Conservation (phyloP, 37 sponge, comb jelly and placozoan genomes). For the Halisarca cf. caerulea region DNA sequence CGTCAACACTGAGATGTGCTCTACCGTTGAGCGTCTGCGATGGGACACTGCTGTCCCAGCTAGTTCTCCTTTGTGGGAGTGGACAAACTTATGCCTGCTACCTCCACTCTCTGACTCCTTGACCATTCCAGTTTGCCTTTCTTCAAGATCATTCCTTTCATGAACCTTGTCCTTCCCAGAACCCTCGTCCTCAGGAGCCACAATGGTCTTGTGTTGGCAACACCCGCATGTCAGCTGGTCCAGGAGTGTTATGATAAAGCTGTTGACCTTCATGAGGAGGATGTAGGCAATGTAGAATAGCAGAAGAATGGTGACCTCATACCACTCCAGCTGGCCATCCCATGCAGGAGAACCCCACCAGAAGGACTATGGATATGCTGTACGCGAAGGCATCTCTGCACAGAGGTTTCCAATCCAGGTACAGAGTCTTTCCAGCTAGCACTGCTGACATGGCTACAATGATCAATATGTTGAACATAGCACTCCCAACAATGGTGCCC, state of each 20-base stretch:
- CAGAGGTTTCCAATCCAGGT: conserved; percentile 81
- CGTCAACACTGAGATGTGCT: neutral
- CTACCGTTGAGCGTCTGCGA: conserved; percentile 2
- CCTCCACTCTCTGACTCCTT: neutral
- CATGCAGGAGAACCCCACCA: conserved; percentile 74
- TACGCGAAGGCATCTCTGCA: conserved; percentile 75
- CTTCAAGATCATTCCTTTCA: too few species aligned
- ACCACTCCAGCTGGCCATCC: conserved; percentile 75
- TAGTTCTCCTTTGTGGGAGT: conserved; percentile 54
- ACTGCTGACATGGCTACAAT: conserved; percentile 69
- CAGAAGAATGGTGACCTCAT: conserved; percentile 70
- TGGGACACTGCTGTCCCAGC: conserved; percentile 55
- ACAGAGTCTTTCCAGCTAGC: conserved; percentile 65
- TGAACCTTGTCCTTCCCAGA: too few species aligned
- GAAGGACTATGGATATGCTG: conserved; percentile 58
- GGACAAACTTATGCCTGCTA: conserved; percentile 49
- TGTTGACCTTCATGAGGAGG: conserved; percentile 71
- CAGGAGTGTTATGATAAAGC: neutral
- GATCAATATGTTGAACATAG: conserved; percentile 86
- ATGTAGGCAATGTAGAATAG: conserved; percentile 69
- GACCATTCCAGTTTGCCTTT: too few species aligned
- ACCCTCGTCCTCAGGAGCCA: neutral
- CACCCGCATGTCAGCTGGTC: conserved; percentile 15
- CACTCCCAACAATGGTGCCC: conserved; percentile 93
- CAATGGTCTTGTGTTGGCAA: neutral